These are phyloP conservation scores for Castor canadensis DNA, from an alignment of 2,113 vertebrate genomes.

Conservation along the genomic window DNA sequence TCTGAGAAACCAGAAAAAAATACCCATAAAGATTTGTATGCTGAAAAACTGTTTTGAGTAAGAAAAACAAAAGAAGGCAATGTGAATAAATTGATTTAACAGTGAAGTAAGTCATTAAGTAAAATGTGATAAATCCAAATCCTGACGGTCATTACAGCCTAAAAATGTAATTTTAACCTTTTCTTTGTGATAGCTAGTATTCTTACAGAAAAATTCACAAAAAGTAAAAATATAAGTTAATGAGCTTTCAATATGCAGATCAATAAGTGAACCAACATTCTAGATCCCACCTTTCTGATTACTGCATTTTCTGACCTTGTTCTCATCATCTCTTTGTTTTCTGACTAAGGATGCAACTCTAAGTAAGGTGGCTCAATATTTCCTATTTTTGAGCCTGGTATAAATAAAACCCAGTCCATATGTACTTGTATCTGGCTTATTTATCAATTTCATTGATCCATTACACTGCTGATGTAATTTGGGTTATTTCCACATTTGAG, in stretches of 20 bases:
- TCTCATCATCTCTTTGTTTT: not conserved
- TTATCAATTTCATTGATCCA: not conserved
- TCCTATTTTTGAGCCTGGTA: too few species aligned
- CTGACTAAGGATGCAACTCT: not conserved
- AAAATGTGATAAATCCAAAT: not conserved
- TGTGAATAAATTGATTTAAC: conserved; percentile 15
- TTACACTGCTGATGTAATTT: not conserved
- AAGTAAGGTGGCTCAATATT: not conserved
- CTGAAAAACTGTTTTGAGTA: conserved; percentile 33
- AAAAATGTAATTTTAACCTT: not conserved
- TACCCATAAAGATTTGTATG: not conserved
- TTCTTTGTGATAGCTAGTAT: not conserved
- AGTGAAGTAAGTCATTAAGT: not conserved
- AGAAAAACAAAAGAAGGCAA: conserved; percentile 22
- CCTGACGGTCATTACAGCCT: not conserved
- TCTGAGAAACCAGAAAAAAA: conserved; percentile 31
- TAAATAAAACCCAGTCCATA: not conserved
- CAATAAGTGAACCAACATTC: not conserved
- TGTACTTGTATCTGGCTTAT: not conserved
- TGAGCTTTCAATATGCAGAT: not conserved
- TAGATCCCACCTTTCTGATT: not conserved
- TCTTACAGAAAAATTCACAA: not conserved
- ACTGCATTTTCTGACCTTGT: not conserved
- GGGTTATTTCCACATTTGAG: not conserved
- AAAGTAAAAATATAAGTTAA: not conserved